Percentiles rank a stretch among this genome's conserved stretches.
Evolutionary conservation across 2,113 vertebrate genomes (phyloP).

Genomic region (Eurypyga helias): DNA sequence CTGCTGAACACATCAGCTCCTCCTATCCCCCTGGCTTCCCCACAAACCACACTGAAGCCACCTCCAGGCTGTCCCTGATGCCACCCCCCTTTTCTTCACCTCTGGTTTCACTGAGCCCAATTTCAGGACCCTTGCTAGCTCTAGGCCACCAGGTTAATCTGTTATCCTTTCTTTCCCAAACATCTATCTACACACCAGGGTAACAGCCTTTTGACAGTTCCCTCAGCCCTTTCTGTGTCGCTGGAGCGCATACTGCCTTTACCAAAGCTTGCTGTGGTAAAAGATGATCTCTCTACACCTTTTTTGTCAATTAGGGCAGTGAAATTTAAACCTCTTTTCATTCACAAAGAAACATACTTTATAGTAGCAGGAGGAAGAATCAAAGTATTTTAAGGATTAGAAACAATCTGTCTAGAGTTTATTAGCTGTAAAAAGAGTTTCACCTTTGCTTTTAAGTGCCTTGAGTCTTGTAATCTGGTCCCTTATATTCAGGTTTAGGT

Average conservation of each 20-base stretch:
- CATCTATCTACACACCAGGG: background rate
- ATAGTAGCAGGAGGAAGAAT: background rate
- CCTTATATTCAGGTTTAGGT: background rate
- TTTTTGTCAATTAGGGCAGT: background rate
- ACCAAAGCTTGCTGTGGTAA: background rate
- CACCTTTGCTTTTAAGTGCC: background rate
- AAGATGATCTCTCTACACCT: background rate
- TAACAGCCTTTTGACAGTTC: background rate
- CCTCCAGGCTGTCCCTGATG: background rate
- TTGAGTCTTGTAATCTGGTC: background rate
- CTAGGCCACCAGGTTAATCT: background rate
- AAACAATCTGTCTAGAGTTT: background rate
- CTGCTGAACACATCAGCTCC: background rate
- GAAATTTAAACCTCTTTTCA: background rate
- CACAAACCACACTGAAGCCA: background rate
- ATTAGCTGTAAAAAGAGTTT: background rate
- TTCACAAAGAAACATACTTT: background rate
- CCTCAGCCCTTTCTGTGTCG: rapidly evolving
- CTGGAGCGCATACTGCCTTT: background rate
- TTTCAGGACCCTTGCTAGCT: background rate
- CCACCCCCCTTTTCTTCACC: background rate
- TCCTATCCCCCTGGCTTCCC: background rate
- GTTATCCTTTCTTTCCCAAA: too few species aligned
- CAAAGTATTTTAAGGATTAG: background rate
- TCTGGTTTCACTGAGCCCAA: background rate